Conservation (phyloP, 2,797 vertebrate species). For the Centroberyx gerrardi region DNA sequence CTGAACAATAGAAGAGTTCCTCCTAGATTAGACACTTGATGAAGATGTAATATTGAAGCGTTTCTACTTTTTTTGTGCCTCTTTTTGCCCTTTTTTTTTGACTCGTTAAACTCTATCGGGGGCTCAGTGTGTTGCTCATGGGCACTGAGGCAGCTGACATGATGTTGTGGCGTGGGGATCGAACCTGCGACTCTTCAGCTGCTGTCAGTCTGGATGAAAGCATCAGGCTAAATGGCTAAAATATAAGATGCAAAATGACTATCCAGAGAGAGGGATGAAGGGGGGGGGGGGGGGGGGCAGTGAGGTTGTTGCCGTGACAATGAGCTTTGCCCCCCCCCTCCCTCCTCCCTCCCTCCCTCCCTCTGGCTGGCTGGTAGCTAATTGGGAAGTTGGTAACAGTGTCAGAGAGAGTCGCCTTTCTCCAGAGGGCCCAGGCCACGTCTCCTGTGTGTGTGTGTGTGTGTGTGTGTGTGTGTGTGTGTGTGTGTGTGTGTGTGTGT, state of each 20-base stretch:
- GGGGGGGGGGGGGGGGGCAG: conserved; percentile 22
- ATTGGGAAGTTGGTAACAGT: conserved; percentile 86
- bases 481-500: conserved; percentile 45
- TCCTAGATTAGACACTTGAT: too few species aligned
- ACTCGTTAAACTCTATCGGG: too few species aligned
- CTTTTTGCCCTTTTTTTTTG: too few species aligned
- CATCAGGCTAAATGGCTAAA: too few species aligned
- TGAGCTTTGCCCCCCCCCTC: conserved; percentile 44
- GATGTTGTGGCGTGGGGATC: background rate
- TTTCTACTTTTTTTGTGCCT: too few species aligned
- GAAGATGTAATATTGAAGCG: too few species aligned
- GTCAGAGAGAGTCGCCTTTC: conserved; percentile 77
- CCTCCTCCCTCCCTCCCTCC: background rate
- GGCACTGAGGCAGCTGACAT: background rate
- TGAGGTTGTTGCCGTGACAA: conserved; percentile 62
- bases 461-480: conserved; percentile 42
- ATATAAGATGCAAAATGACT: background rate
- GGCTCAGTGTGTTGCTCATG: background rate
- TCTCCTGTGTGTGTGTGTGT: conserved; percentile 63
- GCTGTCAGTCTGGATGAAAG: too few species aligned
- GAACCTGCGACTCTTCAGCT: background rate
- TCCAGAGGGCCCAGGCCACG: conserved; percentile 83
- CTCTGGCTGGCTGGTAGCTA: conserved; percentile 69
- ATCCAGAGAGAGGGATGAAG: conserved; percentile 2
- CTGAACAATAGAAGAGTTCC: too few species aligned